Evolutionary conservation across 2,797 vertebrate genomes (phyloP).

Genomic region (Poliocrania exsul): DNA sequence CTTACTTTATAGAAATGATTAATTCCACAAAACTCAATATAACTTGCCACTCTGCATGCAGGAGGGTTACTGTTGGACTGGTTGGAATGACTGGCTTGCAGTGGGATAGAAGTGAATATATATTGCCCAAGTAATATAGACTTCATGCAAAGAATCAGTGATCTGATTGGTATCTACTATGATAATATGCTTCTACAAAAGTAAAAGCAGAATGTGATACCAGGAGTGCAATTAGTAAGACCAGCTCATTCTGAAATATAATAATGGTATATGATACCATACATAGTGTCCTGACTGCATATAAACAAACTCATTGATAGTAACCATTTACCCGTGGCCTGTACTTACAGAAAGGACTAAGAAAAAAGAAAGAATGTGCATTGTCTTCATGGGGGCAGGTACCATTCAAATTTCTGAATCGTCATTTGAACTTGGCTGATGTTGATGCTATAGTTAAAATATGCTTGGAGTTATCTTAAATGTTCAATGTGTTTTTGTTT

Average conservation of each 20-base stretch:
- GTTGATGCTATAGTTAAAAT: background rate
- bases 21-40: background rate
- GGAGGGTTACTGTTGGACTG: background rate
- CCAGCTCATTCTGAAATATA: background rate
- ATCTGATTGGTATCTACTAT: background rate
- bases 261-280: background rate
- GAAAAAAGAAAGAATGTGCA: background rate
- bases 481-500: background rate
- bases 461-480: background rate
- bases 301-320: background rate
- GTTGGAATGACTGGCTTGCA: background rate
- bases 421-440: background rate
- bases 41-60: background rate
- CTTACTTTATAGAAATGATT: background rate
- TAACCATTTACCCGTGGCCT: background rate
- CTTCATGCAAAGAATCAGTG: background rate
- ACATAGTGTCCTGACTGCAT: background rate
- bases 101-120: background rate
- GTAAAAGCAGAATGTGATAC: background rate
- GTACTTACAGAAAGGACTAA: background rate
- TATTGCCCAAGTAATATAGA: background rate
- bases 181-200: background rate
- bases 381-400: background rate
- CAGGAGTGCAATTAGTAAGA: background rate
- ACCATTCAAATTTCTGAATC: background rate